These are phyloP conservation scores for Clarias pachynema DNA, from an alignment of 2,797 vertebrate genomes.

Conservation along the genomic window DNA sequence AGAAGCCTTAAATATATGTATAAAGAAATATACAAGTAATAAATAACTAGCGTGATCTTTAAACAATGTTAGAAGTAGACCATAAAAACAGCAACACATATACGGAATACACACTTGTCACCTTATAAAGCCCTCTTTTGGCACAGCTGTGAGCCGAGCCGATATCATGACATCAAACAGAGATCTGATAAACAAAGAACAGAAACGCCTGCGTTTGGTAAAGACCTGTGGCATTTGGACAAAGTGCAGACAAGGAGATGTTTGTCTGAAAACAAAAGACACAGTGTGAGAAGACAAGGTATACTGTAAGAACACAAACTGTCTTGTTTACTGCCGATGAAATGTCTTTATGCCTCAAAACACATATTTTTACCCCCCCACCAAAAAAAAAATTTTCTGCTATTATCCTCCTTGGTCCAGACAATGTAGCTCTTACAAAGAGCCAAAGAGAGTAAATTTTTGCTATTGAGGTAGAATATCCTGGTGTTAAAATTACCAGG, in stretches of 20 bases:
- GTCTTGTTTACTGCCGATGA: background rate
- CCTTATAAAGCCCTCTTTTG: background rate
- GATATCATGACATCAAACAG: background rate
- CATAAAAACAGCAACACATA: background rate
- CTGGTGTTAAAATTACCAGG: background rate
- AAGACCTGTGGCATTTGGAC: background rate
- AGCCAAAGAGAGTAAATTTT: background rate
- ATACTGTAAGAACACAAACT: background rate
- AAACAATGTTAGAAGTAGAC: background rate
- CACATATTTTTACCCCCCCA: too few relatives aligned
- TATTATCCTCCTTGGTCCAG: background rate
- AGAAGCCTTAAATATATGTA: background rate
- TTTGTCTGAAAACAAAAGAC: background rate
- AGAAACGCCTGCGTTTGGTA: background rate
- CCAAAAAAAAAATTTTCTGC: too few relatives aligned
- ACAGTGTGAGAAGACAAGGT: background rate
- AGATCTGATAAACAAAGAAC: background rate
- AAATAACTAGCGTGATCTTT: constrained; percentile 1
- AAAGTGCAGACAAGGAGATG: background rate
- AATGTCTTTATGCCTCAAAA: background rate
- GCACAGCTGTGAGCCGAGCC: background rate
- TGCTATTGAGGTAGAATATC: background rate
- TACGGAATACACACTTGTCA: background rate
- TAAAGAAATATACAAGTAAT: background rate
- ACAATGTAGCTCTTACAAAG: background rate